Percentiles rank a stretch among this genome's conserved stretches.
phyloP scores from a whole-genome alignment of 2,797 vertebrate genomes.

The Protonibea diacanthus region DNA sequence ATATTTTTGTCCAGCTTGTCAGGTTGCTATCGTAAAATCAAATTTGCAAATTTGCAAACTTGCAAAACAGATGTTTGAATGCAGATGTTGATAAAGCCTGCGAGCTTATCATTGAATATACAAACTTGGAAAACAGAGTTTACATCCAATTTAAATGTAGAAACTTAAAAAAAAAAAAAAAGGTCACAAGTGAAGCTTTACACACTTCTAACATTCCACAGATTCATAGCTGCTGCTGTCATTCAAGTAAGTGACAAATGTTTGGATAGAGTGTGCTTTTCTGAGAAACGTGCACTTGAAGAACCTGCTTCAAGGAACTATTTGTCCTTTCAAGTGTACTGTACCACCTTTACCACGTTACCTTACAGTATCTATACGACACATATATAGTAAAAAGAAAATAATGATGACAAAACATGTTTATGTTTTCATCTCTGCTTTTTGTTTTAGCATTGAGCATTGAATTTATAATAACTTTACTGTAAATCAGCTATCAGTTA shows the following conservation, averaged over 20 bases:
- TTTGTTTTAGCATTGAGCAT: background rate
- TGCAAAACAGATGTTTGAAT: no score
- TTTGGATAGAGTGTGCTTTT: conserved; percentile 3
- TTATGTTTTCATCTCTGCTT: background rate
- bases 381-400: background rate
- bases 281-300: conserved; percentile 3
- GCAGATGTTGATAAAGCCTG: no score
- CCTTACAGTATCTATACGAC: background rate
- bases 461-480: background rate
- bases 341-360: background rate
- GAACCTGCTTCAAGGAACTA: conserved; percentile 19
- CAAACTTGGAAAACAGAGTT: no score
- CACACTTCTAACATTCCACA: conserved; percentile 4
- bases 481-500: background rate
- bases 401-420: background rate
- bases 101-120: no score
- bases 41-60: background rate
- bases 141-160: background rate
- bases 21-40: background rate
- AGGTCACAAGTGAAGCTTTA: background rate
- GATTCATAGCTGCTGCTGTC: background rate
- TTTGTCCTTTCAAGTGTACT: background rate
- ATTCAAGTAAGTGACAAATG: background rate
- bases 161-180: no score
- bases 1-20: background rate